phyloP scores from a whole-genome alignment of 2,888 invertebrate species.

The Schrankia costaestrigalis region DNA sequence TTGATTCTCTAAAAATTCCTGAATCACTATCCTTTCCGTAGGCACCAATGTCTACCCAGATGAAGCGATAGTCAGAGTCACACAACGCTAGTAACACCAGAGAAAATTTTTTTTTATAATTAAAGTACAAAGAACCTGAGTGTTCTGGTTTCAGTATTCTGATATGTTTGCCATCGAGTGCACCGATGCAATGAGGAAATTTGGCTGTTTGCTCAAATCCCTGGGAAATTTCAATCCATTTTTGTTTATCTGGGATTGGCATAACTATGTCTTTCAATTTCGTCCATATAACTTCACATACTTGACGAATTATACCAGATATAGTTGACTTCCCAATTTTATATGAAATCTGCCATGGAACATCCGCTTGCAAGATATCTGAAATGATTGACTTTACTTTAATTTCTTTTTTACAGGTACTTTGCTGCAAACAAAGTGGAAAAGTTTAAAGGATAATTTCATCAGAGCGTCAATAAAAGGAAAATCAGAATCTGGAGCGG shows the following conservation, averaged over 20 bases:
- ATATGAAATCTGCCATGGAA: no score
- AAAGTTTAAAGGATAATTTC: neutral
- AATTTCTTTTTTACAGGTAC: no score
- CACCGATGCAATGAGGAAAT: constrained; percentile 20
- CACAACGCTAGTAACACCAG: constrained; percentile 7
- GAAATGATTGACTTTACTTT: no score
- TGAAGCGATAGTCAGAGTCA: constrained; percentile 11
- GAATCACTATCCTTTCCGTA: constrained; percentile 12
- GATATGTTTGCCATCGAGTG: constrained; percentile 7
- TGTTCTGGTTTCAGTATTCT: constrained; percentile 4
- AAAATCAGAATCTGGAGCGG: neutral
- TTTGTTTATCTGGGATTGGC: no score
- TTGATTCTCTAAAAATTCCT: constrained; percentile 7
- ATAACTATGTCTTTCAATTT: no score
- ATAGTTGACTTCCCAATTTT: no score
- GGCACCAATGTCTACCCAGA: constrained; percentile 14
- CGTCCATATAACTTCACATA: no score
- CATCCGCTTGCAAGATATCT: no score
- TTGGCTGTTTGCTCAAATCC: no score
- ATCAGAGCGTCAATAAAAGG: neutral
- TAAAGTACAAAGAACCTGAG: constrained; percentile 3
- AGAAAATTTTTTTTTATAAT: constrained; percentile 10
- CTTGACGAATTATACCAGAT: no score
- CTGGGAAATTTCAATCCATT: no score
- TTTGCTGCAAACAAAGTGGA: no score